Base-by-base conservation (phyloP, 1,140 invertebrate species). In the Radopholus similis region DNA sequence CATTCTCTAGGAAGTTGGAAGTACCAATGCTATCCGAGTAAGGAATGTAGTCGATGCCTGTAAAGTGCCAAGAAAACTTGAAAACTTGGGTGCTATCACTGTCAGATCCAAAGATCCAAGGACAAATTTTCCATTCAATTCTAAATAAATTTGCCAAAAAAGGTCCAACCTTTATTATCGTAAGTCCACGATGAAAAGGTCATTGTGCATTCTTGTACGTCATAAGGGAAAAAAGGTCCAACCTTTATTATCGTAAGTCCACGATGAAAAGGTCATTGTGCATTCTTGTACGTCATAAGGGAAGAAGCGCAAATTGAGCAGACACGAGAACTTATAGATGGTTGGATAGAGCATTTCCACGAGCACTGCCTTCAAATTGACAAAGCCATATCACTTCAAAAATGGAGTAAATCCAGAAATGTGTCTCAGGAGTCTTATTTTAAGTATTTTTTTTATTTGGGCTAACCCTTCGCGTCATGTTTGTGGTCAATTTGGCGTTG, bases 181-280 rank as follows among this genome's bases (percentile, higher is more conserved):
- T 86, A 86, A 0, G 83, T 84, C 85, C 85, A 86, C 21, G 51
- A 58, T 13, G 56, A 62, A 49, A 71, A 71, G n/a, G 69, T 72
- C 71, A 78, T 78, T 53, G 71, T 81, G 57, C 77, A 78, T 32
- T 77, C 77, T 58, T 80, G 77, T 11, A 80, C 47, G 60, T 81
- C 78, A 44, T 80, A 81, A 0, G 78, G 78, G 58, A n/a, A n/a
- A n/a, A 8, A 34, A 44, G 26, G 38, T 42, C 9, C 18, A 15
- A 32, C 64, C 64, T 58, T 73, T 77, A 63, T 74, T 67, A 69
- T 85, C 83, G 71, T 86, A 86, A 0, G 83, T 84, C 85, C 85
- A 86, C 21, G 51, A 58, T 13, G 56, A 62, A 49, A 71, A 71
- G n/a, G 69, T 72, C 71, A 78, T 78, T 53, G 71, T 81, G 57